Evolutionary conservation across 2,113 vertebrate genomes (phyloP).

Genomic region (Puffinus mauretanicus): DNA sequence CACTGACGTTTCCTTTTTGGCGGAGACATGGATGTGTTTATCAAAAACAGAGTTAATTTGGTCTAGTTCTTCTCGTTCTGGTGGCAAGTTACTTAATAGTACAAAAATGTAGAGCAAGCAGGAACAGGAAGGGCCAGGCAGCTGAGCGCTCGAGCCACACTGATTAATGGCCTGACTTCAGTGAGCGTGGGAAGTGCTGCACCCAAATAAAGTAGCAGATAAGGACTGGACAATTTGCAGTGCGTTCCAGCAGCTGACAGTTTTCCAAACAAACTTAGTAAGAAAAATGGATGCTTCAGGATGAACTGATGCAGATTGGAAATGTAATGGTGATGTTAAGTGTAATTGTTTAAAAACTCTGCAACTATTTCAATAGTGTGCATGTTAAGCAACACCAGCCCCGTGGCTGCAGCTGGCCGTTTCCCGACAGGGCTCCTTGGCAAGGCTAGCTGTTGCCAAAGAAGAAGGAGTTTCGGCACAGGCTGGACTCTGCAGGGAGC

Average conservation of each 20-base stretch:
- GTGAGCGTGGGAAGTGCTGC: accelerated
- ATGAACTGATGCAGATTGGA: neutral
- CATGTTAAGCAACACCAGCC: neutral
- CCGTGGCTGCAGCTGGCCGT: accelerated
- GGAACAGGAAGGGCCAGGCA: neutral
- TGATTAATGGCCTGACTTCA: accelerated
- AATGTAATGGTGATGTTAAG: neutral
- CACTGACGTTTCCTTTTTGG: neutral
- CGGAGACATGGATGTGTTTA: neutral
- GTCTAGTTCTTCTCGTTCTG: neutral
- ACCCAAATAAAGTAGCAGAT: neutral
- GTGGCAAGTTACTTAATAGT: neutral
- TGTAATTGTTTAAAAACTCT: neutral
- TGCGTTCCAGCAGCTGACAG: accelerated
- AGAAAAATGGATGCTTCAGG: neutral
- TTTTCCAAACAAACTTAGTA: neutral
- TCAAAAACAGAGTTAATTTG: neutral
- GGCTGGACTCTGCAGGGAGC: neutral
- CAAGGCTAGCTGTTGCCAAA: neutral
- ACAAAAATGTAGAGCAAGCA: neutral
- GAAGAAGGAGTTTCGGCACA: accelerated
- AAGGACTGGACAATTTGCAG: accelerated
- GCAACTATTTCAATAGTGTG: neutral
- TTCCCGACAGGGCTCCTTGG: accelerated
- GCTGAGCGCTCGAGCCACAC: accelerated